Evolutionary conservation across 64 coral and sea anemone genomes (phyloP).

Genomic region (Stylophora pistillata): DNA sequence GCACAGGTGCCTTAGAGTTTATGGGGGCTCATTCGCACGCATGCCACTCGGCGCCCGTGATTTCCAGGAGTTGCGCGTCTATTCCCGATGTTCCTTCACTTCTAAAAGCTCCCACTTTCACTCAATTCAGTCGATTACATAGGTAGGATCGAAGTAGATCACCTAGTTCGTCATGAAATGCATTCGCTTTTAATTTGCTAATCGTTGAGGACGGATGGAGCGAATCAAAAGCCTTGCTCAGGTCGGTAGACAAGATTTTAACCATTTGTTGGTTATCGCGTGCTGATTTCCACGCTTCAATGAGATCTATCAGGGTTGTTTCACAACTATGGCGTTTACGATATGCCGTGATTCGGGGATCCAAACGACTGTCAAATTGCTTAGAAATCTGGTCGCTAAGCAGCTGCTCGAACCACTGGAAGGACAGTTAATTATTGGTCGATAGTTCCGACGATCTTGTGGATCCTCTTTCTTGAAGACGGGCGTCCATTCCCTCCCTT

Average conservation of each 20-base stretch:
- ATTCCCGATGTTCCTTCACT: not conserved
- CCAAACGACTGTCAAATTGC: constrained; percentile 11
- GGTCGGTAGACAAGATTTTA: constrained; percentile 14
- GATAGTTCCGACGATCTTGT: not conserved
- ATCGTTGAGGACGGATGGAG: not conserved
- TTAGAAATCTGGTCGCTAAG: constrained; percentile 22
- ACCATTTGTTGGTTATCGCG: not conserved
- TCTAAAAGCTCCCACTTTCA: not conserved
- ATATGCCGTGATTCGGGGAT: constrained; percentile 1
- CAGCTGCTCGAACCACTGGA: constrained; percentile 6
- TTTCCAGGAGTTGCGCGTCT: too few relatives aligned
- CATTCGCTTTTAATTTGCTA: not conserved
- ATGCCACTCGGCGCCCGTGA: too few relatives aligned
- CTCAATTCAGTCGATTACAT: constrained; percentile 2
- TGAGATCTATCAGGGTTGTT: constrained; percentile 31
- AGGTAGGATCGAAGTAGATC: constrained; percentile 4
- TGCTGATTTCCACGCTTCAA: constrained; percentile 28
- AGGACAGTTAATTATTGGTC: constrained; percentile 52
- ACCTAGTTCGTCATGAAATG: not conserved
- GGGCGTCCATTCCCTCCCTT: constrained; percentile 11
- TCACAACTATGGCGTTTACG: constrained; percentile 31
- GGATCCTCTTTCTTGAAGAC: constrained; percentile 33
- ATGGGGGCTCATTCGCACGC: too few relatives aligned
- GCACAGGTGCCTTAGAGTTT: too few relatives aligned
- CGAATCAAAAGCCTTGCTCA: constrained; percentile 36